Base-by-base conservation (phyloP, 2,888 invertebrate species). In the Andrena bucephala region DNA sequence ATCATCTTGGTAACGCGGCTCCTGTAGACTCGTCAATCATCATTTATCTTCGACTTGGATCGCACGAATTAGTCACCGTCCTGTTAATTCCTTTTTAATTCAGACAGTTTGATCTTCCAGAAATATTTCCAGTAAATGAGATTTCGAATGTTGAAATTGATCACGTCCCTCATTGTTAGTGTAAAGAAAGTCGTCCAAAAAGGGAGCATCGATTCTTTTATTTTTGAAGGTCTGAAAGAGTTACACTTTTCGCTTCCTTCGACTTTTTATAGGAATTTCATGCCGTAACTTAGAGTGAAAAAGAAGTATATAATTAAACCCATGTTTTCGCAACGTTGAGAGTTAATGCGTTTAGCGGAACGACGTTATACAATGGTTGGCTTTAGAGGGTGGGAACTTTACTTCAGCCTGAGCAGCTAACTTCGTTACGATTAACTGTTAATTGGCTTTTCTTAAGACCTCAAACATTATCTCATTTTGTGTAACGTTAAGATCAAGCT, bases 401-500 rank as follows among this genome's bases (percentile, higher is more conserved):
- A 76, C 68, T 52, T 62, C 48, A 59, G 52, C 36, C 16, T 65
- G 80, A 50, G 70, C 54, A 57, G 62, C 69, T n/a, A 59, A 76
- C 42, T 76, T 79, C 79, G 60, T 84, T 83, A 79, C 68, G 60
- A 84, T 83, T 72, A 75, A 71, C 75, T 69, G 78, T 83, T 83
- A 84, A 84, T 52, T 71, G 69, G 69, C 68, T 63, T 62, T 60
- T n/a, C 66, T 16, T 62, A 29, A 59, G 60, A 68, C 60, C 62
- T 50, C 66, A n/a, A 42, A 16, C 50, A 27, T 59, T 74, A 72
- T 72, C 72, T 72, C 52, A 54, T 54, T 33, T 16, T 7, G 20
- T 13, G 16, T 27, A 20, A 36, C 63, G 62, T 54, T 62, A 20
- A 72, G 52, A 63, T 63, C 29, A 20, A 27, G 20, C 52, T 52